A percentile compares a stretch with the other conserved stretches of the same genome.
Conservation (phyloP, 64 coral and sea anemone species). For the Catalaphyllia jardinei region DNA sequence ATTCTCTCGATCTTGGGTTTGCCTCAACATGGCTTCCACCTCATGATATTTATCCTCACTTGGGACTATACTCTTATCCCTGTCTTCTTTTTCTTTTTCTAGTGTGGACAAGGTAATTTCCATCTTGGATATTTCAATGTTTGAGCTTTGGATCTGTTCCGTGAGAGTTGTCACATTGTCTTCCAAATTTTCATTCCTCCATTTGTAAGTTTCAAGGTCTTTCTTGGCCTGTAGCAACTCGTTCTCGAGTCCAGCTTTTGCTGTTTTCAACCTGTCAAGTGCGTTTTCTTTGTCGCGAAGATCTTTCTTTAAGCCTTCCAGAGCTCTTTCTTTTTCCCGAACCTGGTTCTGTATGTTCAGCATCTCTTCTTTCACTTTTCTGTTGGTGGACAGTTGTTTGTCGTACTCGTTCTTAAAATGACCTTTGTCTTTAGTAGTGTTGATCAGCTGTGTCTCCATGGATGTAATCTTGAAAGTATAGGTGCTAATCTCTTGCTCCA, state of each 20-base stretch:
- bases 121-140: constrained; percentile 70
- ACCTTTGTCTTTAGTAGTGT: constrained; percentile 73
- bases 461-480: constrained; percentile 69
- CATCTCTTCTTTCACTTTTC: constrained; percentile 85
- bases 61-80: constrained; percentile 46
- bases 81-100: constrained; percentile 62
- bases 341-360: constrained; percentile 74
- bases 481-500: constrained; percentile 92
- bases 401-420: constrained; percentile 91
- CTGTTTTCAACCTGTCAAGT: constrained; percentile 52
- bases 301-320: constrained; percentile 62
- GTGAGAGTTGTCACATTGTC: constrained; percentile 51
- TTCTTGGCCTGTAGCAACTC: constrained; percentile 74
- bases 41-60: constrained; percentile 58
- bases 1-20: constrained; percentile 60
- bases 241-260: constrained; percentile 59
- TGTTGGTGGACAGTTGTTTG: constrained; percentile 56
- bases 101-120: constrained; percentile 67
- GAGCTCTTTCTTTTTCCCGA: constrained; percentile 77
- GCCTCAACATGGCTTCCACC: constrained; percentile 49
- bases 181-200: constrained; percentile 72
- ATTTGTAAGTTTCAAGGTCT: constrained; percentile 68
- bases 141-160: constrained; percentile 49
- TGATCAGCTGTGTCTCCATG: constrained; percentile 85
- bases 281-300: constrained; percentile 77